Evolutionary conservation across 2,888 invertebrate species (phyloP), one percentile per base, ranked within the genome.

Genomic region (Drosophila niveifrons): DNA sequence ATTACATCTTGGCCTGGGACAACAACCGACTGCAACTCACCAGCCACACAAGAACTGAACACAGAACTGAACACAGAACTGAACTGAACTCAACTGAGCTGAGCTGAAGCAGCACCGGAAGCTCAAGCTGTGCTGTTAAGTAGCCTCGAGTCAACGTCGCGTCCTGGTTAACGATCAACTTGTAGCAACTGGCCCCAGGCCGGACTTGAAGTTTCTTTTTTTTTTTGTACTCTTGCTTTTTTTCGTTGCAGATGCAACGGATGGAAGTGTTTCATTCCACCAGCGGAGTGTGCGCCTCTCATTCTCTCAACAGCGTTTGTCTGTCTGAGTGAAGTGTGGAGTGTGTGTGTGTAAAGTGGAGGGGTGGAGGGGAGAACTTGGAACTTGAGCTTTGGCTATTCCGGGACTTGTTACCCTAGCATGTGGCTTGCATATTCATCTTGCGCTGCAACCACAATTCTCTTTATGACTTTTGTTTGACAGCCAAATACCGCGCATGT

Each of bases 111-210:
- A 72, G 59, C 64, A 72, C 64, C 86, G 87, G 87, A 83, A 82
- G 52, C 59, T 61, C 87, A 75, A 83, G 84, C 87, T 87, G 83
- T 75, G 70, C 70, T 73, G 77, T 80, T 83, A 87, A 83, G 84
- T 82, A 83, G 83, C 80, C 72, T 65, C 75, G 56, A 84, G 87
- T 67, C 81, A 62, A 55, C 64, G 56, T 68, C 68, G 52, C 59
- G 18, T 56, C 31, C 61, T 66, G 72, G 69, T 67, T 82, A 86
- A 80, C 83, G 83, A 83, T 82, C 83, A 68, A 76, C 67, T 79
- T 72, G 67, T 59, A 44, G 50, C 70, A 66, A 74, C 66, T 66
- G 46, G 47, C 47, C 67, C 53, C 67, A 58, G 76, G 74, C 80
- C 71, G 77, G 80, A 82, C 81, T 69, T 72, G 53, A 61, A 59